Conservation (phyloP, 1,140 invertebrate genomes). For the Drosophila asahinai region DNA sequence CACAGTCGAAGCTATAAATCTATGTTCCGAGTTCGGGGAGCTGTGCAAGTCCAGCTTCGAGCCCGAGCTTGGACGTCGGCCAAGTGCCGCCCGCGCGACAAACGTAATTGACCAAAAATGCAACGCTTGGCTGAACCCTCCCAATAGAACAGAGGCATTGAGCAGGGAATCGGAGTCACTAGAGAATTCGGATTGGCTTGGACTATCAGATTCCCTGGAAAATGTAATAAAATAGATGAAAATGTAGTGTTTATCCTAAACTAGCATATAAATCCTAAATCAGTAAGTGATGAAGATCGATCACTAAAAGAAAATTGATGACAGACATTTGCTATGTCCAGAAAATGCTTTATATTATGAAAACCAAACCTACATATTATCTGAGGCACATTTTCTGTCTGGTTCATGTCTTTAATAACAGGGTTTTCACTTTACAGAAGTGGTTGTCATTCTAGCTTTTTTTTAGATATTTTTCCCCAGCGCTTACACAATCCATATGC, state of each 20-base stretch:
- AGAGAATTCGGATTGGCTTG: not conserved
- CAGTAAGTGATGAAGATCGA: no score
- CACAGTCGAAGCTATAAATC: constrained; percentile 35
- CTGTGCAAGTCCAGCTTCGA: constrained; percentile 2
- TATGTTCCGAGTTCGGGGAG: not conserved
- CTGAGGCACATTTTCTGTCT: no score
- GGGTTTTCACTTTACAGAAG: no score
- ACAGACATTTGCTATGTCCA: no score
- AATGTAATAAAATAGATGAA: not conserved
- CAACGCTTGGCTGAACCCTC: constrained; percentile 63
- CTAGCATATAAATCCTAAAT: no score
- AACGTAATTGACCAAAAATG: constrained; percentile 78
- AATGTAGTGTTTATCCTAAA: no score
- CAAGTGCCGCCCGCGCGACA: constrained; percentile 71
- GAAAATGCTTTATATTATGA: no score
- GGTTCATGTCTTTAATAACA: no score
- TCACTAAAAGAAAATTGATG: no score
- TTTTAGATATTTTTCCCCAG: not conserved
- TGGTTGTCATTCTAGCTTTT: not conserved
- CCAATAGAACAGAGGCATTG: constrained; percentile 38
- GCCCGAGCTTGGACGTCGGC: constrained; percentile 25
- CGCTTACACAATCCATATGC: not conserved
- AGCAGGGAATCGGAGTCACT: constrained; percentile 14
- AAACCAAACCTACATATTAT: no score
- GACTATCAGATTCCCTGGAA: not conserved